Base-by-base conservation (phyloP, 1,140 invertebrate genomes). In the Pseudomyrmex gracilis region DNA sequence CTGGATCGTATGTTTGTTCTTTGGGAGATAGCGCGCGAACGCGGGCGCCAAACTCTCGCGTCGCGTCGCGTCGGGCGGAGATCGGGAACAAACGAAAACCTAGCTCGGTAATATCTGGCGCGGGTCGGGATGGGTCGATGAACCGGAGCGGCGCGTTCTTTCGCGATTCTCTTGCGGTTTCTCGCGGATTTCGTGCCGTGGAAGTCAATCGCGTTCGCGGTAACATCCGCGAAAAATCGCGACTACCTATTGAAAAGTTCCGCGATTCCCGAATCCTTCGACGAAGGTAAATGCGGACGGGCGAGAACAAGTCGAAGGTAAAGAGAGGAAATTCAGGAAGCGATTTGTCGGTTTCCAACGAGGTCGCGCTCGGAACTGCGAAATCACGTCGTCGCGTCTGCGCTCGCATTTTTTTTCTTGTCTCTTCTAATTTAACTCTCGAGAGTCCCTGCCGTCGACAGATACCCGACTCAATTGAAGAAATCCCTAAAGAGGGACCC, bases 401-500 rank as follows among this genome's bases (percentile, higher is more conserved):
- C 58, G 24, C 57, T 49, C 9, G 22, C 45, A 43, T 17, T 51
- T 47, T 51, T 51, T 51, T 51, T 51, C 49, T 51, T 51, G 78
- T 73, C 76, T 82, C 70, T 82, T 74, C 71, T 82, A 82, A 82
- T 82, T 82, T 82, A 82, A 73, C 78, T 82, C 78, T 24, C 60
- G 9, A n/a, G 71, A 74, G 76, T 74, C 68, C 51, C 70, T 74
- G 70, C 78, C 78, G 57, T 47, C 70, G 68, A 71, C 78, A 82
- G 78, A 74, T 76, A 57, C 58, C 60, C 70, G 70, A 82, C 67
- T 64, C 78, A 76, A 82, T 82, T 76, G 67, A 73, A 82, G 78
- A 82, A 82, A 82, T 82, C 78, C 78, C 78, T 51, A 61, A 74
- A 82, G 74, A 66, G 64, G 43, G 53, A 76, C 80, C 34, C 80